Conservation (phyloP, 2,113 vertebrate species). For the Strix aluco region DNA sequence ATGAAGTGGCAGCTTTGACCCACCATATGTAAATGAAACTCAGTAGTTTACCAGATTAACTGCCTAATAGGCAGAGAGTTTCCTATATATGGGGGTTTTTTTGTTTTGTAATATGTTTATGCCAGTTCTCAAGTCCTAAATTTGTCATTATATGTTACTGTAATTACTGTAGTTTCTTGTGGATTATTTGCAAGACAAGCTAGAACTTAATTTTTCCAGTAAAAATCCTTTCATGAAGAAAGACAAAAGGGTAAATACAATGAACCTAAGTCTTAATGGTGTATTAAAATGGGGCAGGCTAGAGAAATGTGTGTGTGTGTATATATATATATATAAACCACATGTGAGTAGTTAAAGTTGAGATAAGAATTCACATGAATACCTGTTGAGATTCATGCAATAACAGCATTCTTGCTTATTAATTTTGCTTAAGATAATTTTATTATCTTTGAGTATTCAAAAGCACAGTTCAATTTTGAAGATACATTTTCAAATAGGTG, state of each 20-base stretch:
- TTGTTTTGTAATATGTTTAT: background rate
- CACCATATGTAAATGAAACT: background rate
- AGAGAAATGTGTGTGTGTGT: background rate
- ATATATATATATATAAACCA: fast-evolving
- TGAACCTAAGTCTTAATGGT: background rate
- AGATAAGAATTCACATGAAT: background rate
- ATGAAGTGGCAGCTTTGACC: background rate
- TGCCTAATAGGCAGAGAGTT: background rate
- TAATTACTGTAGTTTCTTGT: background rate
- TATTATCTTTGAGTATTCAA: background rate
- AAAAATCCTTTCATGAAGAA: background rate
- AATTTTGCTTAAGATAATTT: background rate
- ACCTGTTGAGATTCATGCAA: background rate
- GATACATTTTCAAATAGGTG: background rate
- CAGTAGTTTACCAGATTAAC: background rate
- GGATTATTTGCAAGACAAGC: background rate
- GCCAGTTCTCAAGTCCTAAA: background rate
- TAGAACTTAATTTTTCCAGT: background rate
- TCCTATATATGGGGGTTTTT: fast-evolving
- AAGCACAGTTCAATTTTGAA: background rate
- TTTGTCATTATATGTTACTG: background rate
- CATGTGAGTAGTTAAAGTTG: background rate
- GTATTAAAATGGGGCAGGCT: background rate
- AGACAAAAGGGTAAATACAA: background rate
- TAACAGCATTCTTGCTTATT: background rate